Conservation (phyloP, 2,797 vertebrate genomes). For the Botia kubotai region DNA sequence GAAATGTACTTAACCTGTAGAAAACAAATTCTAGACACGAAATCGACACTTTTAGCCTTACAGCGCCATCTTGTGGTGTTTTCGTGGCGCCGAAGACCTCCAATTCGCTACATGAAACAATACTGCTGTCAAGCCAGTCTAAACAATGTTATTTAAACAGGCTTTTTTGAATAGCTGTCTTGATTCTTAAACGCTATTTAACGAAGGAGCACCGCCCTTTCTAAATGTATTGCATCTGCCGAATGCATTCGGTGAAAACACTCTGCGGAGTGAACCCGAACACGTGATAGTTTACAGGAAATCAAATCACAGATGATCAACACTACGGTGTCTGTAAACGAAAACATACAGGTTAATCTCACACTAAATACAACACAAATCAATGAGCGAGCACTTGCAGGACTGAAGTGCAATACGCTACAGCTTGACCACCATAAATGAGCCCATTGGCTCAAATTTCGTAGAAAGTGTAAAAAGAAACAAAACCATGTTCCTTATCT, state of each 20-base stretch:
- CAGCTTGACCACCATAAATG: not conserved
- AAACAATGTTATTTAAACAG: constrained; percentile 13
- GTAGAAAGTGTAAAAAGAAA: not conserved
- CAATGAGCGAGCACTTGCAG: not conserved
- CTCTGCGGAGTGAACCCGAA: constrained; percentile 17
- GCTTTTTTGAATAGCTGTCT: not conserved
- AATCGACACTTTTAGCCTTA: constrained; percentile 1
- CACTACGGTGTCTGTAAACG: not conserved
- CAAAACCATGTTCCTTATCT: not conserved
- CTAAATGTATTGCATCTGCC: too few relatives aligned
- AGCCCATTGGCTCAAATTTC: not conserved
- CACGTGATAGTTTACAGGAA: constrained; percentile 59
- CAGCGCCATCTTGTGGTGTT: constrained; percentile 43
- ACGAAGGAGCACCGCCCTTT: not conserved
- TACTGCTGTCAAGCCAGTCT: constrained; percentile 34
- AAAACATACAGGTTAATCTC: not conserved
- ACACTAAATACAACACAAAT: not conserved
- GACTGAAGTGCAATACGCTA: too few relatives aligned
- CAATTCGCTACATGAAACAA: not conserved
- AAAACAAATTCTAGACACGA: too few relatives aligned
- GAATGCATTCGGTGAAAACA: not conserved
- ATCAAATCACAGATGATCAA: constrained; percentile 49
- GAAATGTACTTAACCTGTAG: not conserved
- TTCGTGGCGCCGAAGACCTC: not conserved
- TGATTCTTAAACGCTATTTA: not conserved